A percentile compares a stretch with the other conserved stretches of the same genome.
These are phyloP conservation scores for Drosophila murphyi DNA, from an alignment of 1,140 invertebrate species.

Conservation along the genomic window DNA sequence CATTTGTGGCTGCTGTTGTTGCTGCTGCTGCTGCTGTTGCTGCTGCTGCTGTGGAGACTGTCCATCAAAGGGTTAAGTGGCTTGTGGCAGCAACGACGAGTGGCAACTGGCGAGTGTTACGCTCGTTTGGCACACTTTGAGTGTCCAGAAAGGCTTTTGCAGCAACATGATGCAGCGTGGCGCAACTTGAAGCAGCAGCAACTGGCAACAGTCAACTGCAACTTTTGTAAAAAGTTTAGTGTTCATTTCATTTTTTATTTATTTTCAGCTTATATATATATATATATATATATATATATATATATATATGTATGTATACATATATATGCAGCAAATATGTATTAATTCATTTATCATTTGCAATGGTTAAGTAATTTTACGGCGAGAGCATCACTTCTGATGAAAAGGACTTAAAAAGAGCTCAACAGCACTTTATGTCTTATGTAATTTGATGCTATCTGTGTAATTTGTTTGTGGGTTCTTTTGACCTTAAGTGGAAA, in stretches of 20 bases:
- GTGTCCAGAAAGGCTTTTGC: constrained; percentile 39
- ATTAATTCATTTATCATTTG: constrained; percentile 17
- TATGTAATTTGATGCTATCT: too few relatives aligned
- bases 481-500: too few relatives aligned
- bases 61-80: constrained; percentile 74
- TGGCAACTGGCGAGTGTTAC: not conserved
- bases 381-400: too few relatives aligned
- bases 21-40: constrained; percentile 25
- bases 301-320: too few relatives aligned
- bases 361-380: not conserved
- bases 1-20: constrained; percentile 54
- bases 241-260: not conserved
- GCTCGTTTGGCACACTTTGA: constrained; percentile 35
- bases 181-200: constrained; percentile 12
- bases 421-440: not conserved
- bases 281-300: not conserved
- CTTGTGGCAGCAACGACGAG: constrained; percentile 45
- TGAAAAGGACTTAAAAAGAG: not conserved
- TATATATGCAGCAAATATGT: not conserved
- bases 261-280: not conserved
- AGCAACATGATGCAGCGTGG: constrained; percentile 37
- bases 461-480: too few relatives aligned
- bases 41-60: constrained; percentile 40
- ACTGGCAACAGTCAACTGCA: constrained; percentile 24
- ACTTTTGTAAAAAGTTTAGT: constrained; percentile 18